Percentiles rank a stretch among this genome's conserved stretches.
phyloP scores from a whole-genome alignment of 2,113 vertebrate genomes.

The Cranoglanis bouderius region DNA sequence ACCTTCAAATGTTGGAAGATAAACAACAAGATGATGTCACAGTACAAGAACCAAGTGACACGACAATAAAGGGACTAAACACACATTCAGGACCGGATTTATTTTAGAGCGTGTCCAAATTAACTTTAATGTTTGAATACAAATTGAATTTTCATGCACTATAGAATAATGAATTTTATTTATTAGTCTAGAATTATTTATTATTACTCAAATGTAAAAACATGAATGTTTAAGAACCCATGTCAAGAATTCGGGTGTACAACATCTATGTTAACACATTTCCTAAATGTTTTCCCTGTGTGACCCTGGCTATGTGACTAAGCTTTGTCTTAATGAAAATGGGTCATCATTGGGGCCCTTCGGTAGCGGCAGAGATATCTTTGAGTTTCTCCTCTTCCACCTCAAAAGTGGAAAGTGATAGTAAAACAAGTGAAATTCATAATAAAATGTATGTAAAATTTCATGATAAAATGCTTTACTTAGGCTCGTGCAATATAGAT shows the following conservation, averaged over 20 bases:
- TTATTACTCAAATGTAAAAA: neutral
- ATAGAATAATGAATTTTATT: neutral
- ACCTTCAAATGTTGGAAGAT: neutral
- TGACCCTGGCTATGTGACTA: neutral
- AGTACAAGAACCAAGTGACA: neutral
- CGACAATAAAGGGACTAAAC: neutral
- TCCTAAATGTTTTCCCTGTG: too few relatives aligned
- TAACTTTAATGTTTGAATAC: neutral
- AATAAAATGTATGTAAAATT: neutral
- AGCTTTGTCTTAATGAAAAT: neutral
- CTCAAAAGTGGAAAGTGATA: neutral
- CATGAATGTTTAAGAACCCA: too few relatives aligned
- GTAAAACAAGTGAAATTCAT: neutral
- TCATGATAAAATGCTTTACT: neutral
- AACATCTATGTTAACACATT: neutral
- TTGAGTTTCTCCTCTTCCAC: neutral
- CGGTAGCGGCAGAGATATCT: neutral
- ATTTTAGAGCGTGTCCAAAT: neutral
- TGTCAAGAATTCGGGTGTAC: neutral
- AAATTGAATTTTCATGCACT: neutral
- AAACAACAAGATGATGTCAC: neutral
- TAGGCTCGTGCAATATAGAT: neutral
- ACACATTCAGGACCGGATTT: neutral
- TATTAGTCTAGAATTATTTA: neutral
- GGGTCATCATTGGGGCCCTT: neutral